These are phyloP conservation scores for Pachliopta kotzebuea DNA, from an alignment of 2,888 invertebrate species.

Conservation along the genomic window DNA sequence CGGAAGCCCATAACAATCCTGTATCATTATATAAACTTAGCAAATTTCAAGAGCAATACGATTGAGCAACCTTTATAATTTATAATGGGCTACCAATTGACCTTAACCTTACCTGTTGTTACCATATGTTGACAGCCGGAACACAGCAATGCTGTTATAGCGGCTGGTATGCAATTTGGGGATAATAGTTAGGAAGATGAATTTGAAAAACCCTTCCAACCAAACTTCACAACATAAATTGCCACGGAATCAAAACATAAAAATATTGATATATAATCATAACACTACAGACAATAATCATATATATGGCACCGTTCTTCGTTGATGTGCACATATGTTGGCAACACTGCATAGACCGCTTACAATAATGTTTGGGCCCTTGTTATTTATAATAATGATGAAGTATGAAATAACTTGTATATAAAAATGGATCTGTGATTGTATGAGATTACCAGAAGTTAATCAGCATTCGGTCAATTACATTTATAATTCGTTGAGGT, in stretches of 20 bases:
- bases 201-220: too few relatives aligned
- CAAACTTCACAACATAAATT: too few relatives aligned
- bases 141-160: too few relatives aligned
- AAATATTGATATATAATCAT: conserved; percentile 24
- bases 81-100: conserved; percentile 38
- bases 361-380: conserved; percentile 46
- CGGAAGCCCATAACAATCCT: conserved; percentile 7
- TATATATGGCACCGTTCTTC: conserved; percentile 74
- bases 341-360: conserved; percentile 28
- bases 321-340: conserved; percentile 51
- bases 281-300: conserved; percentile 48
- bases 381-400: conserved; percentile 22
- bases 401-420: background rate
- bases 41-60: conserved; percentile 16
- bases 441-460: background rate
- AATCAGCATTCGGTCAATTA: background rate
- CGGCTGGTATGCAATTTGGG: too few relatives aligned
- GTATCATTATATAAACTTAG: background rate
- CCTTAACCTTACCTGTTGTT: too few relatives aligned
- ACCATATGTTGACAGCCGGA: too few relatives aligned
- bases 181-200: too few relatives aligned
- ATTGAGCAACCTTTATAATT: conserved; percentile 59
- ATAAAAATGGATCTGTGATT: background rate
- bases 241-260: too few relatives aligned
- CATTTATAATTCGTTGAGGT: too few relatives aligned